phyloP scores from a whole-genome alignment of 2,888 invertebrate genomes.

The Morpho achilles region DNA sequence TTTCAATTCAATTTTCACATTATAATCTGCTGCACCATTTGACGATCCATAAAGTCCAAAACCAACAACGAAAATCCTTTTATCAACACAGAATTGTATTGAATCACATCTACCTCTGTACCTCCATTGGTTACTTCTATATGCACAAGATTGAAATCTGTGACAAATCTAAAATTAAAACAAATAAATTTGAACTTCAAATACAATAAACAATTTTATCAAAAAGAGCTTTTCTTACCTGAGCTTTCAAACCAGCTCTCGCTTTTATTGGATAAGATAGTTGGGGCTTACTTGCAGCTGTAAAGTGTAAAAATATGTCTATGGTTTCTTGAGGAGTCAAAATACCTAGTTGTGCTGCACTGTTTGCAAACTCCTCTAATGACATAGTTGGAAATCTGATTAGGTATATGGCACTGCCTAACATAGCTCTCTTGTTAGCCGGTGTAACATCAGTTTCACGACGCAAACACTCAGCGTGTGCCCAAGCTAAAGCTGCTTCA shows the following conservation, averaged over 20 bases:
- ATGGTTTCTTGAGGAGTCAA: conserved; percentile 95
- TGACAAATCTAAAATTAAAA: conserved; percentile 86
- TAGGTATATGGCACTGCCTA: conserved; percentile 89
- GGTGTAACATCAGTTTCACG: conserved; percentile 90
- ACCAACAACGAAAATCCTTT: conserved; percentile 96
- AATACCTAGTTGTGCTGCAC: conserved; percentile 95
- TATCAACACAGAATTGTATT: conserved; percentile 97
- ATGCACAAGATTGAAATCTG: conserved; percentile 97
- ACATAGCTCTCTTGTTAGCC: conserved; percentile 86
- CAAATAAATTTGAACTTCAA: not conserved
- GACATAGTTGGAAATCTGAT: conserved; percentile 97
- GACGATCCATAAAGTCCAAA: conserved; percentile 98
- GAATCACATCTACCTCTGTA: conserved; percentile 97
- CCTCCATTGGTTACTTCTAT: conserved; percentile 98
- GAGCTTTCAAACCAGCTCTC: conserved; percentile 92
- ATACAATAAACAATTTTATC: not conserved
- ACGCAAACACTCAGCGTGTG: conserved; percentile 92
- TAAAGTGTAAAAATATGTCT: conserved; percentile 96
- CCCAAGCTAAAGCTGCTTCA: conserved; percentile 96
- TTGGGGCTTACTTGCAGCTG: conserved; percentile 91
- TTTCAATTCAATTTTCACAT: conserved; percentile 96
- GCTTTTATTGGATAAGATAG: conserved; percentile 90
- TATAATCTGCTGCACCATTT: conserved; percentile 96
- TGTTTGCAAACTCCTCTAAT: conserved; percentile 94
- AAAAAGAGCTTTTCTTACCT: conserved; percentile 69